phyloP scores from a whole-genome alignment of 2,113 vertebrate species.

The Stigmatopora argus region DNA sequence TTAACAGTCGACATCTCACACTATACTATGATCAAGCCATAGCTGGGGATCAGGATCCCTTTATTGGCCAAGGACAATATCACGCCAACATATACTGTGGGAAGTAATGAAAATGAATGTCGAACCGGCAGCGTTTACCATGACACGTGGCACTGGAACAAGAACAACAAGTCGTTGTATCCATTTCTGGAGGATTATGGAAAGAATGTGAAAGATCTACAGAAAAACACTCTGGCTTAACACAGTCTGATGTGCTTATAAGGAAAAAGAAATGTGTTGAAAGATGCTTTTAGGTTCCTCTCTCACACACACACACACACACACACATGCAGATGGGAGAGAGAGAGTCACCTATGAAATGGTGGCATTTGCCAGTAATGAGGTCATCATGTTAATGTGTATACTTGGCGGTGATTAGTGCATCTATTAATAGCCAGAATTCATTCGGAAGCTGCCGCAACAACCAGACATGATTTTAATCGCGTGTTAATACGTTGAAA shows the following conservation, averaged over 20 bases:
- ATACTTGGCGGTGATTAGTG: slow-evolving; percentile 52
- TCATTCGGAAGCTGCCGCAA: slow-evolving; percentile 39
- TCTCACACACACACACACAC: too few relatives aligned
- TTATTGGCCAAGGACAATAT: slow-evolving; percentile 15
- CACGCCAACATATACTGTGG: slow-evolving; percentile 20
- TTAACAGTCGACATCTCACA: slow-evolving; percentile 16
- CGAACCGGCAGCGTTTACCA: slow-evolving; percentile 4
- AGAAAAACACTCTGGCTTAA: slow-evolving; percentile 21
- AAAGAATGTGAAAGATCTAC: slow-evolving; percentile 23
- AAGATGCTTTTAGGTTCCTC: slow-evolving; percentile 15
- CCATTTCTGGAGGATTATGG: slow-evolving; percentile 31
- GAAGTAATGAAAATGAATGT: slow-evolving; percentile 23
- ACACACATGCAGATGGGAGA: neutral
- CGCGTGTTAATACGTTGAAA: slow-evolving; percentile 1
- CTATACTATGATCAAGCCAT: slow-evolving; percentile 19
- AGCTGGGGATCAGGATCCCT: slow-evolving; percentile 15
- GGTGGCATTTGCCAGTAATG: slow-evolving; percentile 43
- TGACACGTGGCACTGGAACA: slow-evolving; percentile 10
- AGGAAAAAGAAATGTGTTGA: slow-evolving; percentile 18
- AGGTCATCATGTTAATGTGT: slow-evolving; percentile 59
- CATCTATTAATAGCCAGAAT: slow-evolving; percentile 51
- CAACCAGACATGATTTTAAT: slow-evolving; percentile 1
- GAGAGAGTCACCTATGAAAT: slow-evolving; percentile 36
- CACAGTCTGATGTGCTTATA: neutral
- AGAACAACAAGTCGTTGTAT: slow-evolving; percentile 9